Percentiles rank a stretch among this genome's conserved stretches.
phyloP scores from a whole-genome alignment of 2,888 invertebrate genomes.

The Hypselothyrea guttata region DNA sequence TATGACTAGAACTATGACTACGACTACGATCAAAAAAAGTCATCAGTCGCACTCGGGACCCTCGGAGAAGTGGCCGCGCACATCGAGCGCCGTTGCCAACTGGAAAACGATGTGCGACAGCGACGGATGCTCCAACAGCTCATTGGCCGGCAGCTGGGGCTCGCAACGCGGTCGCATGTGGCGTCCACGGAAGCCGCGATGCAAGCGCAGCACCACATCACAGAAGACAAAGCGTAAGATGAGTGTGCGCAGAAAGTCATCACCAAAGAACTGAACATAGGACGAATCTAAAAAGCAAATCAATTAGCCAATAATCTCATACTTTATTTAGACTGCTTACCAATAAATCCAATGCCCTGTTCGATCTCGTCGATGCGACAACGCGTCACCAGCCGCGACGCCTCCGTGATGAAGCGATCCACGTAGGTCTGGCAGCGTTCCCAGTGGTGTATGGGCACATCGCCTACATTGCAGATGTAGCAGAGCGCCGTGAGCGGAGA shows the following conservation, averaged over 20 bases:
- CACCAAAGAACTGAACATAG: constrained; percentile 94
- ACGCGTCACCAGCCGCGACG: constrained; percentile 90
- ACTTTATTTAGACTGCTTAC: constrained; percentile 48
- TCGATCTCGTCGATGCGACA: constrained; percentile 89
- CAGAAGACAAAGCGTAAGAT: constrained; percentile 96
- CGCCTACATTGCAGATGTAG: constrained; percentile 93
- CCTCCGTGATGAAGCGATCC: constrained; percentile 94
- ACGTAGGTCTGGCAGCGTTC: constrained; percentile 94
- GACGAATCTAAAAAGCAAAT: constrained; percentile 84
- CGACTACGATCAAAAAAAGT: constrained; percentile 71
- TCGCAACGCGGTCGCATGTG: constrained; percentile 93
- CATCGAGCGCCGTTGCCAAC: constrained; percentile 92
- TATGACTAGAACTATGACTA: constrained; percentile 64
- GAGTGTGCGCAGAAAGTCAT: constrained; percentile 95
- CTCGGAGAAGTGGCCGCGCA: constrained; percentile 84
- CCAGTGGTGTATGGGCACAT: constrained; percentile 93
- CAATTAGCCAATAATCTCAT: neutral
- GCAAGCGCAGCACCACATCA: constrained; percentile 93
- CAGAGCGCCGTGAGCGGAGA: constrained; percentile 96
- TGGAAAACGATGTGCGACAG: constrained; percentile 91
- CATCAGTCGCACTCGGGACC: constrained; percentile 83
- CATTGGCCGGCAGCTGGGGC: constrained; percentile 93
- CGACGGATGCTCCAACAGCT: constrained; percentile 92
- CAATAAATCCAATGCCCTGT: constrained; percentile 83
- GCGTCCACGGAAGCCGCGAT: constrained; percentile 92